These are phyloP conservation scores for Cephus nigrinus DNA, from an alignment of 2,888 invertebrate genomes.

Conservation along the genomic window DNA sequence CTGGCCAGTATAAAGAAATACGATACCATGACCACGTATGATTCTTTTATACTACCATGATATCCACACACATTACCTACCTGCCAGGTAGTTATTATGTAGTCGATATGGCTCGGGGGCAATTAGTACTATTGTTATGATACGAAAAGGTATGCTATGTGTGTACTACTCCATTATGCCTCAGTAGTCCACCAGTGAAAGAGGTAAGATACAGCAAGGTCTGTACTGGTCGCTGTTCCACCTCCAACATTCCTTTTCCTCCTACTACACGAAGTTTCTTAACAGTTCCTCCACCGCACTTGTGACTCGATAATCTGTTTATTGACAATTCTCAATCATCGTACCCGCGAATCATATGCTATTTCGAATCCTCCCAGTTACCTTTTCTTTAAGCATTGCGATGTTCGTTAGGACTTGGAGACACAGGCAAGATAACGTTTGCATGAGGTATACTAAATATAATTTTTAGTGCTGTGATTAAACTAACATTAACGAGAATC, in stretches of 20 bases:
- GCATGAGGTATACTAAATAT: neutral
- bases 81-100: conserved; percentile 52
- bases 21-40: neutral
- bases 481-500: neutral
- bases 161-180: conserved; percentile 36
- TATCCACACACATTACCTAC: conserved; percentile 8
- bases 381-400: neutral
- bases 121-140: conserved; percentile 66
- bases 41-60: conserved; percentile 9
- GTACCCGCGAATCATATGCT: neutral
- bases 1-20: neutral
- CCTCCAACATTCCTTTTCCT: neutral
- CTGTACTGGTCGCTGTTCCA: neutral
- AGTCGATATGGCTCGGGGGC: conserved; percentile 56
- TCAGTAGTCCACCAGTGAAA: conserved; percentile 32
- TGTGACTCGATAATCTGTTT: neutral
- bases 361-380: neutral
- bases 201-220: conserved; percentile 29
- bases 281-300: neutral
- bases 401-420: neutral
- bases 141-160: conserved; percentile 47
- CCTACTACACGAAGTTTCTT: neutral
- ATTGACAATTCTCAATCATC: conserved; percentile 4
- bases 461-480: neutral
- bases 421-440: neutral